phyloP scores from a whole-genome alignment of 1,140 invertebrate genomes.

The Trichonephila inaurata region DNA sequence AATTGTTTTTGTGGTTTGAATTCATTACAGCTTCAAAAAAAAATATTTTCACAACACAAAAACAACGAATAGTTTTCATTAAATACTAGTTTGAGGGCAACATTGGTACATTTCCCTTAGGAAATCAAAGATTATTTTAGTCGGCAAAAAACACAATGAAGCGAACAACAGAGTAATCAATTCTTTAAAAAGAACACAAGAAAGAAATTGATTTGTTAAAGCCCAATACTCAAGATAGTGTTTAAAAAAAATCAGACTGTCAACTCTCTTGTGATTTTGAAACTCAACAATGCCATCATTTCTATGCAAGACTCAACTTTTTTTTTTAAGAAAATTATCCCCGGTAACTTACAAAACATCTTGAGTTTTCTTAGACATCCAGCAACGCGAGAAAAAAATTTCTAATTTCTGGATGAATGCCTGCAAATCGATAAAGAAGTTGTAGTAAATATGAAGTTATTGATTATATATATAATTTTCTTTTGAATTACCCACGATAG shows the following conservation, averaged over 20 bases:
- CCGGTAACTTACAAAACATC: not conserved
- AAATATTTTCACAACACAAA: too few species aligned
- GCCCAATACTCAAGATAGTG: not conserved
- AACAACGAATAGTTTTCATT: too few species aligned
- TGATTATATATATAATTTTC: slow-evolving; percentile 63
- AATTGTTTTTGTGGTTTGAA: too few species aligned
- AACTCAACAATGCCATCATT: not conserved
- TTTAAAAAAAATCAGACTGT: not conserved
- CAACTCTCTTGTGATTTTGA: slow-evolving; percentile 2
- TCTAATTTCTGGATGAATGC: slow-evolving; percentile 36
- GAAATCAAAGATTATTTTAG: too few species aligned
- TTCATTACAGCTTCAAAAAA: too few species aligned
- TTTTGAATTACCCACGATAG: slow-evolving; percentile 69
- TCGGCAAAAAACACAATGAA: too few species aligned
- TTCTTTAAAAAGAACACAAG: not conserved
- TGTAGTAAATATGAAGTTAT: slow-evolving; percentile 61
- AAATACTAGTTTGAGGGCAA: too few species aligned
- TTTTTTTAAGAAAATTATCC: not conserved
- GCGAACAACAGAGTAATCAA: too few species aligned
- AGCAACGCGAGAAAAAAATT: not conserved
- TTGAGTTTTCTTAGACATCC: not conserved
- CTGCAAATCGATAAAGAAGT: not conserved
- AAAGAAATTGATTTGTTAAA: not conserved
- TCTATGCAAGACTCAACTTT: not conserved
- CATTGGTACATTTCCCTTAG: too few species aligned